Evolutionary conservation across 64 coral and sea anemone species (phyloP).

Genomic region (Hydrozoanthus tunicans): DNA sequence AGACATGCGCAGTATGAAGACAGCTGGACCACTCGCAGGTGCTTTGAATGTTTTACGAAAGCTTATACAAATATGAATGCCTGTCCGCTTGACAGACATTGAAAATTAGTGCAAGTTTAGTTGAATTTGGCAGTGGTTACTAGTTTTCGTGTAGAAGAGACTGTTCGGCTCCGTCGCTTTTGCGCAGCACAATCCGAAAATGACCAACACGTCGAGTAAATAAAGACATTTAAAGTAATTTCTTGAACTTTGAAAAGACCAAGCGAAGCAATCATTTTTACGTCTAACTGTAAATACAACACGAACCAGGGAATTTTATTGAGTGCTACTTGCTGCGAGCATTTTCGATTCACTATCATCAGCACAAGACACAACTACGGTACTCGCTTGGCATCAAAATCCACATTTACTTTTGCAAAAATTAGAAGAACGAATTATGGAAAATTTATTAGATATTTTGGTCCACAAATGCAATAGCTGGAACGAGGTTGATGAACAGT

Average conservation of each 20-base stretch:
- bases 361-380: too few species aligned
- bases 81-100: conserved; percentile 59
- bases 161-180: not conserved
- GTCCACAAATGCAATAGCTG: too few species aligned
- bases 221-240: conserved; percentile 18
- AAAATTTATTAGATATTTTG: too few species aligned
- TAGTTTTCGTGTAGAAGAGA: not conserved
- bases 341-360: too few species aligned
- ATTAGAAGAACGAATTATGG: too few species aligned
- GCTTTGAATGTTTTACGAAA: conserved; percentile 43
- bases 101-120: conserved; percentile 58
- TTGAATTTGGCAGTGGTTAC: conserved; percentile 17
- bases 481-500: too few species aligned
- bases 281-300: not conserved
- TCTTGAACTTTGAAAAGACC: not conserved
- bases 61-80: conserved; percentile 70
- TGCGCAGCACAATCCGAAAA: not conserved
- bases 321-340: not conserved
- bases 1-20: conserved; percentile 47
- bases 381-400: too few species aligned
- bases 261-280: not conserved
- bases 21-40: conserved; percentile 83
- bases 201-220: conserved; percentile 22
- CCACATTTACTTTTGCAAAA: too few species aligned
- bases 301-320: not conserved